A percentile compares a stretch with the other conserved stretches of the same genome.
phyloP scores from a whole-genome alignment of 2,797 vertebrate genomes.

The Gymnoscopelus braueri region DNA sequence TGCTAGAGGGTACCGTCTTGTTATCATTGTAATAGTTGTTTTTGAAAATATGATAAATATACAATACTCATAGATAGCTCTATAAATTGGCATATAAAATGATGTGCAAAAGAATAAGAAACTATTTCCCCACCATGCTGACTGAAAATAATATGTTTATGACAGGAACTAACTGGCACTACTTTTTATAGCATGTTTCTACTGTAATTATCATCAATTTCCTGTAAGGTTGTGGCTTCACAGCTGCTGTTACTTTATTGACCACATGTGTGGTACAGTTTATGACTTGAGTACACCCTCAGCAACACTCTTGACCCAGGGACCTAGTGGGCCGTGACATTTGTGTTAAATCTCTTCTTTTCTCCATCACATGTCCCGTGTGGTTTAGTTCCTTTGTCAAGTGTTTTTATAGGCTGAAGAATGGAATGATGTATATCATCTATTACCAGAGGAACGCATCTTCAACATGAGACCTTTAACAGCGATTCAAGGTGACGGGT shows the following conservation, averaged over 20 bases:
- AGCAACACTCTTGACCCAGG: conserved; percentile 19
- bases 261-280: neutral
- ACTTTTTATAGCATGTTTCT: no score
- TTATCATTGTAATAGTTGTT: no score
- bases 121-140: no score
- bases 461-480: conserved; percentile 66
- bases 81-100: no score
- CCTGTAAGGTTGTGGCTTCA: neutral
- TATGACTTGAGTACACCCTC: conserved; percentile 16
- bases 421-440: conserved; percentile 69
- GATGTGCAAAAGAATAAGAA: no score
- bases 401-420: conserved; percentile 51
- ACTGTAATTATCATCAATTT: no score
- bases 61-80: no score
- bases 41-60: no score
- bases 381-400: conserved; percentile 38
- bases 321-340: conserved; percentile 44
- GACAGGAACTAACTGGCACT: no score
- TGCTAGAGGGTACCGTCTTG: no score
- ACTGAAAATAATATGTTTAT: no score
- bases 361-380: conserved; percentile 19
- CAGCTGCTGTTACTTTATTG: neutral
- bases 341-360: conserved; percentile 51
- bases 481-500: conserved; percentile 68
- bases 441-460: conserved; percentile 63